Percentiles rank a stretch among this genome's conserved stretches.
phyloP scores from a whole-genome alignment of 2,113 vertebrate species.

The Cygnus atratus region DNA sequence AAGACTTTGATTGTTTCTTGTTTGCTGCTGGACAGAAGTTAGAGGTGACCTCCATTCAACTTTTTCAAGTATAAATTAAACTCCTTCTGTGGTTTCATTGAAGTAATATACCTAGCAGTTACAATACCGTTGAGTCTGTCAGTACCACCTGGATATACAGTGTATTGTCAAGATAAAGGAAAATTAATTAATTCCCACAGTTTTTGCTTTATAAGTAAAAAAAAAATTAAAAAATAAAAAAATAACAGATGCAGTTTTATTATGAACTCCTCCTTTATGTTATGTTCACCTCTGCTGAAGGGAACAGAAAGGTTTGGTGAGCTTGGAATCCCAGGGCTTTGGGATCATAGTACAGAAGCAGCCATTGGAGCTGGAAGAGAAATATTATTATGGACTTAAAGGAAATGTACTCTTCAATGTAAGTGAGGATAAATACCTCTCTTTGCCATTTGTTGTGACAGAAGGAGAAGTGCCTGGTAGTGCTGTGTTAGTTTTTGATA shows the following conservation, averaged over 20 bases:
- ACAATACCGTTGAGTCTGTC: background rate
- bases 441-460: conserved; percentile 48
- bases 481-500: conserved; percentile 91
- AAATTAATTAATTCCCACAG: background rate
- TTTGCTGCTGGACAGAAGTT: background rate
- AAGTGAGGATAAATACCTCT: background rate
- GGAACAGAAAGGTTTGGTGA: background rate
- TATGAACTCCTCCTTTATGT: background rate
- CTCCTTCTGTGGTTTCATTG: background rate
- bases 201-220: background rate
- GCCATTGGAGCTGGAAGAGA: background rate
- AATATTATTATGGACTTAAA: background rate
- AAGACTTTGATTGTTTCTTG: background rate
- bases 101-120: background rate
- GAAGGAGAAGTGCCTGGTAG: conserved; percentile 95
- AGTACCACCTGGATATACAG: background rate
- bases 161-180: rapidly evolving
- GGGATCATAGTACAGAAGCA: background rate
- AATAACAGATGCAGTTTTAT: background rate
- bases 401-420: background rate
- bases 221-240: background rate
- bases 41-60: background rate
- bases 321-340: background rate
- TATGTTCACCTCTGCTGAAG: background rate
- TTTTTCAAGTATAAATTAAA: background rate